Evolutionary conservation across 1,140 invertebrate species (phyloP).

Genomic region (Melipona quadrifasciata): DNA sequence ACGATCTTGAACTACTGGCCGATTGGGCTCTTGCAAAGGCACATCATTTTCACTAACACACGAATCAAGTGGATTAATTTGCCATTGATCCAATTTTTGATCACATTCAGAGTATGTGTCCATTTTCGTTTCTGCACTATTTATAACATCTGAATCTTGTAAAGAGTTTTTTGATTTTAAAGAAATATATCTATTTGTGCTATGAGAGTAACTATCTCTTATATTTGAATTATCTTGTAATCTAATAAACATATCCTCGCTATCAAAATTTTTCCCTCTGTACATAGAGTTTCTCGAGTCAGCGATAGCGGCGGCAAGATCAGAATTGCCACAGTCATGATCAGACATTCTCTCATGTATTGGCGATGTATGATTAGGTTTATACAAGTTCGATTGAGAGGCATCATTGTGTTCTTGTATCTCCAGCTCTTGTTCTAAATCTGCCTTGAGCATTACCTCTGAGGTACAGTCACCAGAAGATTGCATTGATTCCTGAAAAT

Average conservation of each 20-base stretch:
- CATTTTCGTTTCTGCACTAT: conserved; percentile 11
- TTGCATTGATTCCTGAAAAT: conserved; percentile 37
- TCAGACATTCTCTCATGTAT: conserved; percentile 20
- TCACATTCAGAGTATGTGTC: conserved; percentile 18
- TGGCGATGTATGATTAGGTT: conserved; percentile 17
- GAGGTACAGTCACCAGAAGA: conserved; percentile 24
- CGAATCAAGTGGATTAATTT: conserved; percentile 52
- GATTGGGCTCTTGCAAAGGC: conserved; percentile 50
- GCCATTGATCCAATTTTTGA: conserved; percentile 52
- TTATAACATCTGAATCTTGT: conserved; percentile 32
- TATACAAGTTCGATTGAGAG: conserved; percentile 18
- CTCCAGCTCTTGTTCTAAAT: conserved; percentile 24
- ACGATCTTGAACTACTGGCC: conserved; percentile 32
- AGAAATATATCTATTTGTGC: conserved; percentile 15
- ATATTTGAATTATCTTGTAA: conserved; percentile 36
- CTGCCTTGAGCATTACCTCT: conserved; percentile 22
- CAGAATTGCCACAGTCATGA: conserved; percentile 22
- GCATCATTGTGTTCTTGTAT: conserved; percentile 29
- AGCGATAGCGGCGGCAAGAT: conserved; percentile 4
- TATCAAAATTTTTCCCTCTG: conserved; percentile 36
- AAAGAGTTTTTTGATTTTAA: conserved; percentile 26
- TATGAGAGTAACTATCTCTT: conserved; percentile 28
- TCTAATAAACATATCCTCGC: conserved; percentile 41
- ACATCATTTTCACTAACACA: conserved; percentile 53
- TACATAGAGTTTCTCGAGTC: conserved; percentile 29